Conservation (phyloP, 2,113 vertebrate species). For the Odobenus rosmarus region DNA sequence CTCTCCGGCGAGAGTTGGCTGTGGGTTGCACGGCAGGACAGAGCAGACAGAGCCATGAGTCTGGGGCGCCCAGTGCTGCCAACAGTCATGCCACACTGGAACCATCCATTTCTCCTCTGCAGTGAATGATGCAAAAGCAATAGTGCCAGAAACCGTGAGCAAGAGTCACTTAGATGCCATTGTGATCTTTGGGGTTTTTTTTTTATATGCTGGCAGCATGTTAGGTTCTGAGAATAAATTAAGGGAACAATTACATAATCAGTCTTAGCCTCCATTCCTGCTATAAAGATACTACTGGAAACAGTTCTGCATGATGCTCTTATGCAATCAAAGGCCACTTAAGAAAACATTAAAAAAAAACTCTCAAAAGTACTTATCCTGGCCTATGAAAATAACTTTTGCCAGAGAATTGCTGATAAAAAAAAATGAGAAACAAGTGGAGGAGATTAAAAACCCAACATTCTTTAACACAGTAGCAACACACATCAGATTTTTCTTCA, state of each 20-base stretch:
- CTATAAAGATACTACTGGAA: slow-evolving; percentile 68
- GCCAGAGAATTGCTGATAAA: slow-evolving; percentile 47
- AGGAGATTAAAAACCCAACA: slow-evolving; percentile 1
- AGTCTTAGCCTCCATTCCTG: slow-evolving; percentile 51
- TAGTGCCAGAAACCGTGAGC: neutral
- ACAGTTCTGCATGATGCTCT: slow-evolving; percentile 51
- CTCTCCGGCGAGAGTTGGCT: neutral
- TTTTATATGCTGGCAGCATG: slow-evolving; percentile 51
- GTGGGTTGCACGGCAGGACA: neutral
- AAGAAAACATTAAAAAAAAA: slow-evolving; percentile 51
- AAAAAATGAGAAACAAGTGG: neutral
- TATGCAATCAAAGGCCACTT: slow-evolving; percentile 72
- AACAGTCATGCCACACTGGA: neutral
- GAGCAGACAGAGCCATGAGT: neutral
- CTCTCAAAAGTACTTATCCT: slow-evolving; percentile 60
- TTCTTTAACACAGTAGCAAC: neutral
- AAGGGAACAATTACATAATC: slow-evolving; percentile 74
- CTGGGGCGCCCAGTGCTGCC: neutral
- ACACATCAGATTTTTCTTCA: neutral
- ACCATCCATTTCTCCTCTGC: neutral
- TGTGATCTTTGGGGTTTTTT: neutral
- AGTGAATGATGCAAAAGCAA: neutral
- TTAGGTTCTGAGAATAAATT: slow-evolving; percentile 71
- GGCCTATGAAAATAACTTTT: slow-evolving; percentile 50
- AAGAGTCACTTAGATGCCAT: slow-evolving; percentile 29